Conservation (phyloP, 2,113 vertebrate species). For the Barbus barbus region DNA sequence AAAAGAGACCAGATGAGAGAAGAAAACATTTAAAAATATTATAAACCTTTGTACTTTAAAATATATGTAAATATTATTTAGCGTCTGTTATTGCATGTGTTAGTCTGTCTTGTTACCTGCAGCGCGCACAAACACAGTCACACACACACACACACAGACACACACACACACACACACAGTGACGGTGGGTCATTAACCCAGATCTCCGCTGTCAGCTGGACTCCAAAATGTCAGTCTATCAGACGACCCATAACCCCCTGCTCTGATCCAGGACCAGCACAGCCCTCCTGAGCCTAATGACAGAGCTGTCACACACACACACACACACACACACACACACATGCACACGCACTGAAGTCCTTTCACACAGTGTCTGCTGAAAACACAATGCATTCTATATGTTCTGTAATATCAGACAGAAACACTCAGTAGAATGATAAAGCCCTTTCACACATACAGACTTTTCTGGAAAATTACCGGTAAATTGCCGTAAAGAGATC, state of each 20-base stretch:
- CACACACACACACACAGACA: conserved; percentile 6
- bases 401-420: neutral
- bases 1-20: neutral
- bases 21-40: neutral
- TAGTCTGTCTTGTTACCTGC: conserved; percentile 18
- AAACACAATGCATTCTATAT: neutral
- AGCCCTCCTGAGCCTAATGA: conserved; percentile 2
- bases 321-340: neutral
- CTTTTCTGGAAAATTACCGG: no score
- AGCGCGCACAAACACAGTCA: neutral
- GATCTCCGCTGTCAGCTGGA: conserved; percentile 31
- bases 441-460: no score
- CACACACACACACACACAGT: neutral
- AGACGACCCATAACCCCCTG: conserved; percentile 41
- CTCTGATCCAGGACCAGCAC: conserved; percentile 10
- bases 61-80: neutral
- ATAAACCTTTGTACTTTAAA: neutral
- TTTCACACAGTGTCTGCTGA: neutral
- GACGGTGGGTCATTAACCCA: conserved; percentile 35
- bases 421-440: no score
- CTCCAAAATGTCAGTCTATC: conserved; percentile 32
- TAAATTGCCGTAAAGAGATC: no score
- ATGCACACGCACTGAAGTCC: neutral
- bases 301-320: conserved; percentile 28
- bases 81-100: neutral